Evolutionary conservation across 64 coral and sea anemone genomes (phyloP), one percentile per base, ranked within the genome.

Genomic region (Catalaphyllia jardinei): DNA sequence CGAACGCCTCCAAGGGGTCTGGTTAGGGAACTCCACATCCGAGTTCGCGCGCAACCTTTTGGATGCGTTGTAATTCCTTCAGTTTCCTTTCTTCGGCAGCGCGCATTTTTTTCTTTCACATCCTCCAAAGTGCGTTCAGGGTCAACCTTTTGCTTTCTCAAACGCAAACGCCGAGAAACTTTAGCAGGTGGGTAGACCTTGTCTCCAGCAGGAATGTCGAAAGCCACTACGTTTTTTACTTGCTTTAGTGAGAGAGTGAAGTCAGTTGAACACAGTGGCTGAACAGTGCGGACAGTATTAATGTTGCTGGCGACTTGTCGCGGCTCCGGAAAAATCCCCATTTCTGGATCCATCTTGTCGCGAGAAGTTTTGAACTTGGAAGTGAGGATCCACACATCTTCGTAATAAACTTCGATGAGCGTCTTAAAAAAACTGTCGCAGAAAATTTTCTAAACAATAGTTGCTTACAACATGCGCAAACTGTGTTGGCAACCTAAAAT

Each of bases 61-160:
- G n/a, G 24, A 80, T 61, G 15, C 78, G 78, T 24, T 62, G 51
- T 28, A 80, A 62, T 24, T 80, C 78, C 54, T 80, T 80, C 54
- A 80, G 12, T 29, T 80, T 80, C 50, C 78, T 80, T 61, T 80
- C 54, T 20, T 80, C 78, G 1, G 54, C 78, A 19, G 78, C 78
- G 29, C 78, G 78, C 78, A 80, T 60, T 61, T 80, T n/a, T 80
- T 15, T 35, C 52, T 35, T 54, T 16, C 0, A 80, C 57, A 31
- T 80, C 54, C 27, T 10, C 20, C 17, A 80, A 80, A 80, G 52
- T 80, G 27, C 28, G 27, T 31, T 80, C 57, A 11, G 78, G 28
- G 8, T 55, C 78, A 4, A 80, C 28, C 16, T 85, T 85, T 20
- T 55, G 52, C 29, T 62, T 60, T 29, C 54, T 54, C 1, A 80